phyloP scores from a whole-genome alignment of 2,888 invertebrate species.

The Neoascia interrupta region DNA sequence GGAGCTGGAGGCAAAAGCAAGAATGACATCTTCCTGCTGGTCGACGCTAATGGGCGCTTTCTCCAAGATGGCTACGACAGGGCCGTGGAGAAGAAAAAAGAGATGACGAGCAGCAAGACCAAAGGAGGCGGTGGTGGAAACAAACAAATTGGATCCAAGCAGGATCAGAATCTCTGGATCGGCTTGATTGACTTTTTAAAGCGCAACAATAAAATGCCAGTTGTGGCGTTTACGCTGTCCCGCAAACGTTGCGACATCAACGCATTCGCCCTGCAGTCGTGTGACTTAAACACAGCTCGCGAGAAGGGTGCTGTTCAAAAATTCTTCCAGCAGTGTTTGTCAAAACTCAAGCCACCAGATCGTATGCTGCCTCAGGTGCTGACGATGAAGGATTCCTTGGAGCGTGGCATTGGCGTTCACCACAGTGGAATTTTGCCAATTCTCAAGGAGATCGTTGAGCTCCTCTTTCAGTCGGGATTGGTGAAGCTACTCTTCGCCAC shows the following conservation, averaged over 20 bases:
- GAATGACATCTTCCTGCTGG: slow-evolving; percentile 88
- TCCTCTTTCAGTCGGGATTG: slow-evolving; percentile 95
- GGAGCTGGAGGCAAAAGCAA: slow-evolving; percentile 84
- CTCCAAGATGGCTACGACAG: slow-evolving; percentile 84
- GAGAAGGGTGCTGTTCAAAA: slow-evolving; percentile 92
- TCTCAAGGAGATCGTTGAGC: slow-evolving; percentile 99
- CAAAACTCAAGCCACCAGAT: slow-evolving; percentile 91
- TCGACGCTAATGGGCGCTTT: slow-evolving; percentile 88
- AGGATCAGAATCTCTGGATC: slow-evolving; percentile 91
- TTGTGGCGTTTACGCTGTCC: slow-evolving; percentile 96
- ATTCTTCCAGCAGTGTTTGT: slow-evolving; percentile 92
- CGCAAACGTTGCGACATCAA: slow-evolving; percentile 82
- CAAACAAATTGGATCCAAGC: slow-evolving; percentile 79
- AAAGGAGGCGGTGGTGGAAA: slow-evolving; percentile 70
- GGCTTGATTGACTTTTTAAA: slow-evolving; percentile 91
- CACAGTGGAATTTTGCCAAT: slow-evolving; percentile 99
- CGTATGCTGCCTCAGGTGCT: slow-evolving; percentile 92
- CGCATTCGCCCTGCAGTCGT: slow-evolving; percentile 82
- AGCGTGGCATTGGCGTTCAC: slow-evolving; percentile 96
- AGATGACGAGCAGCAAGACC: slow-evolving; percentile 74
- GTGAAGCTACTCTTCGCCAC: slow-evolving; percentile 97
- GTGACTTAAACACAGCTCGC: slow-evolving; percentile 90
- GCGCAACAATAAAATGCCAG: slow-evolving; percentile 91
- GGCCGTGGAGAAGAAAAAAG: slow-evolving; percentile 81
- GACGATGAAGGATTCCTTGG: slow-evolving; percentile 84